A percentile compares a stretch with the other conserved stretches of the same genome.
Conservation (phyloP, 2,888 invertebrate species). For the Hyles lineata region DNA sequence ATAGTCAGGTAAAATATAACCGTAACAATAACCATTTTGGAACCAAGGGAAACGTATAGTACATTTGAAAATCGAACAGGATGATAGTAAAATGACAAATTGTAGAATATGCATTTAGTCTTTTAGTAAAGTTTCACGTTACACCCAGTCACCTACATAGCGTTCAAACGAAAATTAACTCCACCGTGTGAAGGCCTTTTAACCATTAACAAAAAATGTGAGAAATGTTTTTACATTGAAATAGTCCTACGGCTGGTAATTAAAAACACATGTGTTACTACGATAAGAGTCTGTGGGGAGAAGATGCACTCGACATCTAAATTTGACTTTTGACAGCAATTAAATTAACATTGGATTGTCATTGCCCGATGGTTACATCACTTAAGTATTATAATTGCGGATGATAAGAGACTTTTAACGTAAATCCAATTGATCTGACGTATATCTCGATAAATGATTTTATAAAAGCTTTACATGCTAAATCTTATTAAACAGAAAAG, state of each 20-base stretch:
- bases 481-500: conserved; percentile 1
- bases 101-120: conserved; percentile 31
- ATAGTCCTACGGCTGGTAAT: conserved; percentile 23
- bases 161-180: conserved; percentile 48
- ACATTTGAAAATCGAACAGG: not conserved
- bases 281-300: conserved; percentile 26
- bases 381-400: conserved; percentile 67
- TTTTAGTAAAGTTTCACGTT: conserved; percentile 44
- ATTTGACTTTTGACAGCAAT: conserved; percentile 60
- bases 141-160: conserved; percentile 46
- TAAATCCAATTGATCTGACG: conserved; percentile 65
- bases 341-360: conserved; percentile 75
- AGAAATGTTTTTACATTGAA: conserved; percentile 32
- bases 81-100: not conserved
- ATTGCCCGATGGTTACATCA: conserved; percentile 64
- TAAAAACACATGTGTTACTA: conserved; percentile 37
- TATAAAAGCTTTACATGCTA: conserved; percentile 42
- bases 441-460: conserved; percentile 41
- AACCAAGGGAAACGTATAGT: not conserved
- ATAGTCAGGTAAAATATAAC: no score
- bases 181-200: conserved; percentile 35
- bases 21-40: no score
- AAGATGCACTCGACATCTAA: conserved; percentile 52
- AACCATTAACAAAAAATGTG: conserved; percentile 35
- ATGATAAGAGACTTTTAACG: conserved; percentile 67